A percentile compares a stretch with the other conserved stretches of the same genome.
Evolutionary conservation across 2,888 invertebrate genomes (phyloP).

Genomic region (Dynastes maya): DNA sequence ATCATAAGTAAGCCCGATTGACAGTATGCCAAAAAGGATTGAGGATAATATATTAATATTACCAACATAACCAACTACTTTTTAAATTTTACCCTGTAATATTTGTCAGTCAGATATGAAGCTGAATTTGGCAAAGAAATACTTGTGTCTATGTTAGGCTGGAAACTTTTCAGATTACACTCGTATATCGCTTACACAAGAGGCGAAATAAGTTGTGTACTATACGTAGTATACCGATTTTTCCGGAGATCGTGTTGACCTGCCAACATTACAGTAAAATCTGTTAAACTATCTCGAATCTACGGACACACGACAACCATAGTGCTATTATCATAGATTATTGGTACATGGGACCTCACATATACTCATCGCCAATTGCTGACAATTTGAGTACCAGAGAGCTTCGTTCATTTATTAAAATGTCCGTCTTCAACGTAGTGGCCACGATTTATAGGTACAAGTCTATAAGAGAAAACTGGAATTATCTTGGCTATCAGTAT

Average conservation of each 20-base stretch:
- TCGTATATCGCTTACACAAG: neutral
- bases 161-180: neutral
- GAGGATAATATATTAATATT: too few relatives aligned
- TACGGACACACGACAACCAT: slow-evolving; percentile 50
- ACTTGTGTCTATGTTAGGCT: neutral
- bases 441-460: slow-evolving; percentile 57
- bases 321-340: slow-evolving; percentile 55
- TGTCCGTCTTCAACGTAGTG: slow-evolving; percentile 57
- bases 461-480: slow-evolving; percentile 57
- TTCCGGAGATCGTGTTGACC: slow-evolving; percentile 36
- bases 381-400: slow-evolving; percentile 56
- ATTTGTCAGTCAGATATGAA: too few relatives aligned
- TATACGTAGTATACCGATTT: slow-evolving; percentile 10
- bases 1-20: too few relatives aligned
- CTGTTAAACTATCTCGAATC: slow-evolving; percentile 51
- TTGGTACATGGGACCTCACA: slow-evolving; percentile 55
- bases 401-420: slow-evolving; percentile 59
- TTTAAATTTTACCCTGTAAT: too few relatives aligned
- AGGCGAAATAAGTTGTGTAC: slow-evolving; percentile 3
- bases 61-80: too few relatives aligned
- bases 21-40: too few relatives aligned
- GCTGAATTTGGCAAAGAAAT: too few relatives aligned
- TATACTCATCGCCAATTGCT: slow-evolving; percentile 55
- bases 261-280: slow-evolving; percentile 48
- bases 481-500: slow-evolving; percentile 57